Percentiles rank a stretch among this genome's conserved stretches.
phyloP scores from a whole-genome alignment of 2,113 vertebrate species.

The Halichoerus grypus region DNA sequence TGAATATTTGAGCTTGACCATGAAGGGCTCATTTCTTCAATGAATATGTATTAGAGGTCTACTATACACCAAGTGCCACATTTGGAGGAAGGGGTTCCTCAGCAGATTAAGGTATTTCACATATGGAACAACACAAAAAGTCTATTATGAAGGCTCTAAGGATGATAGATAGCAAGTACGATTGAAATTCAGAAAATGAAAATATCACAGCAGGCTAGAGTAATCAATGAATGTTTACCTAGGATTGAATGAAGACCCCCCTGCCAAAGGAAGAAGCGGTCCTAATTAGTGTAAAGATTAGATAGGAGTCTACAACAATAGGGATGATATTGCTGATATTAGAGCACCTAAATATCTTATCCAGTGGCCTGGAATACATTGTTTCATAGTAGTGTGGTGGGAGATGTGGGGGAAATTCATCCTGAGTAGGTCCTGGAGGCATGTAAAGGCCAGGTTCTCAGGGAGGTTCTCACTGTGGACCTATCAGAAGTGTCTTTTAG shows the following conservation, averaged over 20 bases:
- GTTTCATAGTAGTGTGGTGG: rapidly evolving
- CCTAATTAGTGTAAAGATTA: neutral
- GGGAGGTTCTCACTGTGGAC: neutral
- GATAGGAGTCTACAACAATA: neutral
- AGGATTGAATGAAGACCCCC: neutral
- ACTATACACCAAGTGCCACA: neutral
- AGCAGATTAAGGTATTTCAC: neutral
- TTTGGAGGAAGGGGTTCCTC: neutral
- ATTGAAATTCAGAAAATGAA: neutral
- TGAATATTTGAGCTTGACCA: neutral
- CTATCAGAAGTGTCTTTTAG: neutral
- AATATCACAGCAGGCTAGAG: neutral
- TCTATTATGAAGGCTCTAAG: neutral
- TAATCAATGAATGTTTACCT: neutral
- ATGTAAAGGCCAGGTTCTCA: neutral
- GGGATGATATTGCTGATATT: neutral
- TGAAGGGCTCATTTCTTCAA: neutral
- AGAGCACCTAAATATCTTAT: neutral
- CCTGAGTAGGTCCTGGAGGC: neutral
- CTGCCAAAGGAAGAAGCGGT: neutral
- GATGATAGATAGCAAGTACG: neutral
- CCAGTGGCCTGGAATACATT: too few species aligned
- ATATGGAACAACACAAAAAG: neutral
- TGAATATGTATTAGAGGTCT: neutral
- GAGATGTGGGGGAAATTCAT: neutral